Base-by-base conservation (phyloP, 1,140 invertebrate genomes). In the Maniola jurtina region DNA sequence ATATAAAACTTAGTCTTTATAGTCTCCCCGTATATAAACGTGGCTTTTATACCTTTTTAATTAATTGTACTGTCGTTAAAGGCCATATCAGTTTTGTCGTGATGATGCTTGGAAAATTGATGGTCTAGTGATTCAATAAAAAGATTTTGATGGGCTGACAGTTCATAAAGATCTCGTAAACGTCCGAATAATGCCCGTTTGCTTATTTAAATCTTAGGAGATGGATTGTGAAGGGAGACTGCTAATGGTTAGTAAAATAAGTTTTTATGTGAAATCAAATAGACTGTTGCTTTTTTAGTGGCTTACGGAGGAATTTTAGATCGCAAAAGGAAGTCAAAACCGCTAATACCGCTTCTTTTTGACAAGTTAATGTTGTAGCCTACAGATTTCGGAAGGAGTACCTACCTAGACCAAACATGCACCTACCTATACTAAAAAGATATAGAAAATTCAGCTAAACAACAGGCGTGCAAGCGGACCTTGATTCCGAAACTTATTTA, bases 1-100 rank as follows among this genome's bases (percentile, higher is more conserved):
- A 71, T 86, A 91, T 92, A 92, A 92, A 92, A 92, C 84, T 91
- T 90, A 91, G 86, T 86, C 88, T 92, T 91, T 91, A 92, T 91
- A 88, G 89, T 82, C 81, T 75, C 77, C 81, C 72, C 74, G 83
- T 82, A 80, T 84, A 88, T 92, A 91, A 92, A 91, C 90, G 81
- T 89, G 80, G 81, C 83, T 83, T 91, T 91, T 91, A 90, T 88
- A 78, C 74, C 78, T 87, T 91, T 91, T 91, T 91, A 91, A 91
- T 90, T 90, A 90, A 90, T 90, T 90, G 86, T 86, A 76, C 66
- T 79, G 79, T 77, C 86, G 79, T 89, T 90, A 89, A 84, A 86
- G 62, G 76, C 72, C 80, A 80, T 86, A 88, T 88, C 86, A 86
- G 79, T 77, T 81, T 76, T 84, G 81, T 81, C 75, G 75, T 62